Evolutionary conservation across 2,113 vertebrate genomes (phyloP).

Genomic region (Brevimyrus niger): DNA sequence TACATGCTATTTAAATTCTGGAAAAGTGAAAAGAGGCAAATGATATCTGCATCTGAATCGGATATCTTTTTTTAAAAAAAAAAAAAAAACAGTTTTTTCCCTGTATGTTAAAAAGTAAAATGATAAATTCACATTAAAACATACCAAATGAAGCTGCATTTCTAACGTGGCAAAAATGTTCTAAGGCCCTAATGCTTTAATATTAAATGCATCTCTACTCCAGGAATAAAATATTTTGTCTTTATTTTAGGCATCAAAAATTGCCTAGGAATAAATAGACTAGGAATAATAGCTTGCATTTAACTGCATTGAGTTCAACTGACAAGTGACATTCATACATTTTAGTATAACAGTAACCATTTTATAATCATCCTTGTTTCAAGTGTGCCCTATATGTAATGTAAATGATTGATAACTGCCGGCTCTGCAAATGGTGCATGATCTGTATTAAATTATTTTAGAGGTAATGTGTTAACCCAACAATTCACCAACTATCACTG

Average conservation of each 20-base stretch:
- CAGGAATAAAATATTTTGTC: background rate
- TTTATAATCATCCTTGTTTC: background rate
- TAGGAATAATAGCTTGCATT: background rate
- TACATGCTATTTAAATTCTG: background rate
- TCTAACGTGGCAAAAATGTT: background rate
- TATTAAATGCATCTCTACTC: background rate
- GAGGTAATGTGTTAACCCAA: background rate
- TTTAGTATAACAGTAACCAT: background rate
- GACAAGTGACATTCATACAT: background rate
- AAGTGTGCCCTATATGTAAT: background rate
- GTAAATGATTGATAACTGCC: background rate
- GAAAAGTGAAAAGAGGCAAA: background rate
- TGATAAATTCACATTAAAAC: background rate
- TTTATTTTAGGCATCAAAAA: background rate
- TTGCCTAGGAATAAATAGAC: background rate
- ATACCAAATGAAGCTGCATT: background rate
- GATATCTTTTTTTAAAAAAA: background rate
- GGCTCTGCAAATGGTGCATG: background rate
- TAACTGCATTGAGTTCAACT: background rate
- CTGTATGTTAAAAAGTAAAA: background rate
- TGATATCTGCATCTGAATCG: background rate
- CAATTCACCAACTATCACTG: background rate
- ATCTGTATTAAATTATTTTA: slow-evolving; percentile 5
- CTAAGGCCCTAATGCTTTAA: background rate
- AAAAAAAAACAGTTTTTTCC: too few species aligned